A percentile compares a stretch with the other conserved stretches of the same genome.
phyloP scores from a whole-genome alignment of 2,888 invertebrate genomes.

The Drosophila melanocephala region DNA sequence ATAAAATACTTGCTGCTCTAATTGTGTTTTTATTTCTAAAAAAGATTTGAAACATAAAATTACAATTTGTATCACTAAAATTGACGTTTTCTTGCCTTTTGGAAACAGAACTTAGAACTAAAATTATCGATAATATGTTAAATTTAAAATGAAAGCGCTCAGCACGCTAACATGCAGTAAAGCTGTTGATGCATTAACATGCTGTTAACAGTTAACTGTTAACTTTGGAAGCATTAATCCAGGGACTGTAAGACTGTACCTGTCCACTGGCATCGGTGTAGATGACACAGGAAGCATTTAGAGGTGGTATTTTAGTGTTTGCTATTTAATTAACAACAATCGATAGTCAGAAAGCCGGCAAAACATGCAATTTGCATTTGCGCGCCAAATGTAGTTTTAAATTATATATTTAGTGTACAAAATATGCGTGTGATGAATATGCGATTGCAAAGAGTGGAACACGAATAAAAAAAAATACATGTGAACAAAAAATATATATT shows the following conservation, averaged over 20 bases:
- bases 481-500: slow-evolving; percentile 32
- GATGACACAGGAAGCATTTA: slow-evolving; percentile 96
- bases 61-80: slow-evolving; percentile 28
- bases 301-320: slow-evolving; percentile 89
- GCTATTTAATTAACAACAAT: slow-evolving; percentile 63
- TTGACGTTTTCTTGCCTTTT: slow-evolving; percentile 29
- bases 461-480: slow-evolving; percentile 9
- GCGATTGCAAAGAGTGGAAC: slow-evolving; percentile 12
- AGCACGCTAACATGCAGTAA: slow-evolving; percentile 32
- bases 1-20: slow-evolving; percentile 75
- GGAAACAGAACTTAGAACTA: slow-evolving; percentile 41
- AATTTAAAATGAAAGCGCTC: slow-evolving; percentile 2
- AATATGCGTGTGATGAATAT: slow-evolving; percentile 30
- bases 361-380: slow-evolving; percentile 48
- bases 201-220: slow-evolving; percentile 39
- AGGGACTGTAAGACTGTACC: slow-evolving; percentile 86
- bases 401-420: slow-evolving; percentile 19
- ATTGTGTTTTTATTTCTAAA: slow-evolving; percentile 67
- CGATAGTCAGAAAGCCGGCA: slow-evolving; percentile 36
- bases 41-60: slow-evolving; percentile 38
- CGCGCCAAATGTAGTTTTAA: slow-evolving; percentile 13
- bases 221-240: slow-evolving; percentile 20
- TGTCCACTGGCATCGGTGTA: slow-evolving; percentile 98
- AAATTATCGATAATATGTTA: slow-evolving; percentile 7
- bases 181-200: slow-evolving; percentile 33